These are phyloP conservation scores for Sipunculus nudus DNA, from an alignment of 2,888 invertebrate species.

Conservation along the genomic window DNA sequence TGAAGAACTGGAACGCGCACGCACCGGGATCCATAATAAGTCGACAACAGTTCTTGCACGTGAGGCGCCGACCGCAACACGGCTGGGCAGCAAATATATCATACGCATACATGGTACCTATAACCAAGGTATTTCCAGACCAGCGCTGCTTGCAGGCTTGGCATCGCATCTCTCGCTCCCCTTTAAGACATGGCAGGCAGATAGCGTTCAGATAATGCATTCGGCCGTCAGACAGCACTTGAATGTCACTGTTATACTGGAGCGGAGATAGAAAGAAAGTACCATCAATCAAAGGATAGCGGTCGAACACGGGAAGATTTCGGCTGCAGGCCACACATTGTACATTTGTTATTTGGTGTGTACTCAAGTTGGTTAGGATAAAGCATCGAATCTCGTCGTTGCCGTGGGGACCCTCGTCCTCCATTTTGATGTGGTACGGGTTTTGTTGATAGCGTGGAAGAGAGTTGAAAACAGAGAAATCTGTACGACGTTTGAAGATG, in stretches of 20 bases:
- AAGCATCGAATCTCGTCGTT: constrained; percentile 98
- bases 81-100: constrained; percentile 98
- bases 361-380: constrained; percentile 92
- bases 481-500: constrained; percentile 90
- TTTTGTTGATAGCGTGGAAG: constrained; percentile 95
- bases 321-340: constrained; percentile 82
- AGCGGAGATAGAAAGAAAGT: constrained; percentile 97
- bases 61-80: constrained; percentile 90
- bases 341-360: constrained; percentile 88
- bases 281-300: constrained; percentile 94
- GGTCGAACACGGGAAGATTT: constrained; percentile 91
- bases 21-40: constrained; percentile 86
- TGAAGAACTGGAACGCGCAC: constrained; percentile 85
- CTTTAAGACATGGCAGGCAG: constrained; percentile 89
- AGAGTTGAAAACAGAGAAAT: constrained; percentile 80
- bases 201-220: constrained; percentile 91
- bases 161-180: constrained; percentile 63
- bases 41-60: constrained; percentile 94
- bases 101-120: constrained; percentile 98
- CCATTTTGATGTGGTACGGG: constrained; percentile 99
- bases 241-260: constrained; percentile 73
- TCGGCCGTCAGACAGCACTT: constrained; percentile 75
- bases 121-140: constrained; percentile 87
- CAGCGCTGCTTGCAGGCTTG: constrained; percentile 59
- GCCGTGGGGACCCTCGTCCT: constrained; percentile 90